Percentiles rank a stretch among this genome's conserved stretches.
These are phyloP conservation scores for Junonia oenone DNA, from an alignment of 2,888 invertebrate species.

Conservation along the genomic window DNA sequence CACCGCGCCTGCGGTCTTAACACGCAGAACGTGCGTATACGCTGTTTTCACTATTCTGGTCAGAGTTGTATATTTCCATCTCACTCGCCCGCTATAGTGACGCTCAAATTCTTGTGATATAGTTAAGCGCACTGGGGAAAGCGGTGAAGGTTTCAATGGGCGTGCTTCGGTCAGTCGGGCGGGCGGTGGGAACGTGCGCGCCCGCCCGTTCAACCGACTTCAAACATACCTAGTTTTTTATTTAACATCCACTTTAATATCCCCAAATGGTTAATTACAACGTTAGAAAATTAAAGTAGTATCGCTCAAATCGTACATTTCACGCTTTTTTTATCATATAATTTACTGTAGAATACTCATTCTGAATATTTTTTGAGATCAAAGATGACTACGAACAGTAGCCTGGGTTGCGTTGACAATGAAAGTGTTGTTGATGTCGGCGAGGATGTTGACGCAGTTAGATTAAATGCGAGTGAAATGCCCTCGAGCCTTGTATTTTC, in stretches of 20 bases:
- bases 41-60: slow-evolving; percentile 3
- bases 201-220: too few species aligned
- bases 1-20: slow-evolving; percentile 9
- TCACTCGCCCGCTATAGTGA: too few species aligned
- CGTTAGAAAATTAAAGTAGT: neutral
- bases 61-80: neutral
- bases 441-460: neutral
- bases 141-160: slow-evolving; percentile 24
- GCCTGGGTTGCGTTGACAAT: neutral
- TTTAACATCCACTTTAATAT: too few species aligned
- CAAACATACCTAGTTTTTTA: too few species aligned
- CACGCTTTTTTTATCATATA: neutral
- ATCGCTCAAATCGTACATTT: neutral
- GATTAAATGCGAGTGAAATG: neutral
- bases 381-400: neutral
- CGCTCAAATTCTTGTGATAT: neutral
- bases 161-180: slow-evolving; percentile 42
- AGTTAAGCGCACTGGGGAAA: neutral
- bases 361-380: neutral
- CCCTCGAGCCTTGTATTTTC: neutral
- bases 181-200: slow-evolving; percentile 44
- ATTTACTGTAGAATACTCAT: neutral
- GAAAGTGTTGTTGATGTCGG: neutral
- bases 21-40: slow-evolving; percentile 37
- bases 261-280: too few species aligned